Conservation (phyloP, 2,113 vertebrate species). For the Hymenochirus boettgeri region DNA sequence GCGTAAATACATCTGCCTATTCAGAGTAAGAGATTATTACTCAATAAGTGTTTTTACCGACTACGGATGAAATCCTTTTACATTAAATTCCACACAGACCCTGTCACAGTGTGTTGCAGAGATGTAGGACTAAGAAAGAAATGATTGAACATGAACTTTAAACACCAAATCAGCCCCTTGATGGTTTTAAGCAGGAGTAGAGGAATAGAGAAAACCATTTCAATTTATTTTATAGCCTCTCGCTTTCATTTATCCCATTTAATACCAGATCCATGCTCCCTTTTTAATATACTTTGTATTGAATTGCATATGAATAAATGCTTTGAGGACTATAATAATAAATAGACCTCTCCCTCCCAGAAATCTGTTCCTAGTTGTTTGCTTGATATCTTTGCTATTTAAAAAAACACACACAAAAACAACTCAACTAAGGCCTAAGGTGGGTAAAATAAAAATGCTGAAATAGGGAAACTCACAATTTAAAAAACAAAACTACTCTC, state of each 20-base stretch:
- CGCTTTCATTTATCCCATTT: not conserved
- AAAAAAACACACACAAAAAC: no score
- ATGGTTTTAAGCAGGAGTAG: not conserved
- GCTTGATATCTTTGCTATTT: no score
- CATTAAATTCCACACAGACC: not conserved
- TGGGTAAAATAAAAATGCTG: no score
- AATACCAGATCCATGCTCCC: not conserved
- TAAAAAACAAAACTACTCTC: no score
- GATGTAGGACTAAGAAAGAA: not conserved
- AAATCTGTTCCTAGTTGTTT: no score
- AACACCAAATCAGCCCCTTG: not conserved
- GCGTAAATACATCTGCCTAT: not conserved
- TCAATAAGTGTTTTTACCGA: not conserved
- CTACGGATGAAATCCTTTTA: not conserved
- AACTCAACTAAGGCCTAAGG: no score
- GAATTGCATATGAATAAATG: not conserved
- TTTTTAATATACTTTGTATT: not conserved
- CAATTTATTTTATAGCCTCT: constrained; percentile 12
- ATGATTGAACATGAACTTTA: constrained; percentile 12
- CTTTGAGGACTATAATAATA: not conserved
- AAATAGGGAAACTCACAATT: no score
- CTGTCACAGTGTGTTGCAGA: not conserved
- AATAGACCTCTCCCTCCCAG: no score
- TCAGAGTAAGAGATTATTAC: not conserved
- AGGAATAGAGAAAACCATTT: constrained; percentile 3